These are phyloP conservation scores for Bombus picipes DNA, from an alignment of 1,140 invertebrate genomes.

Conservation along the genomic window DNA sequence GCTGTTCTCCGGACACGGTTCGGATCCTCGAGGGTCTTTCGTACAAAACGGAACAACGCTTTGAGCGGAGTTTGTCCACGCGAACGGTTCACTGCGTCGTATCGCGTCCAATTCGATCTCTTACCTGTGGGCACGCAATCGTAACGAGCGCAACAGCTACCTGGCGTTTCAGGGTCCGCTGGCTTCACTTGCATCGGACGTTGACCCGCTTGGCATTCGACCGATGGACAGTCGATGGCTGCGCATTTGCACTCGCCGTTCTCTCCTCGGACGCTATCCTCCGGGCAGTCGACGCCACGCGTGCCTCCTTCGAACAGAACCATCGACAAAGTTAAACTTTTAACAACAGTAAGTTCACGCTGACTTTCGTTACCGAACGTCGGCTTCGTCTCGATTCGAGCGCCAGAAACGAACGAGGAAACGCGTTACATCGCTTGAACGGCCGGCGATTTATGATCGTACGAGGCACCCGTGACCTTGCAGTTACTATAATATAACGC, in stretches of 20 bases:
- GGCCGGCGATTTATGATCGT: too few species aligned
- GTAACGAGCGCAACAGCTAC: conserved; percentile 62
- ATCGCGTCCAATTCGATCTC: not conserved
- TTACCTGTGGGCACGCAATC: conserved; percentile 63
- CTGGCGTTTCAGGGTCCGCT: conserved; percentile 49
- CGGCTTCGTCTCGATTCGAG: not conserved
- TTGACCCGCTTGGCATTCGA: conserved; percentile 48
- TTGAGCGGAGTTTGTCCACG: not conserved
- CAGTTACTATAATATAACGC: too few species aligned
- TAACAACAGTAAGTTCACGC: rapidly evolving
- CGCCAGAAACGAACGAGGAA: not conserved
- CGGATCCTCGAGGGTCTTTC: conserved; percentile 11
- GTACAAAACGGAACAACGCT: not conserved
- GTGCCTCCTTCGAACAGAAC: conserved; percentile 48
- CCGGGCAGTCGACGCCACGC: conserved; percentile 41
- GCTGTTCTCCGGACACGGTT: conserved; percentile 75
- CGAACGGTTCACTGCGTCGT: too few species aligned
- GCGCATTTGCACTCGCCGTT: conserved; percentile 58
- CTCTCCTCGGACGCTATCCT: conserved; percentile 59
- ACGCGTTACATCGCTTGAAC: too few species aligned
- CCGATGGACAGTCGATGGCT: conserved; percentile 38
- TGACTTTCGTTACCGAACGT: not conserved
- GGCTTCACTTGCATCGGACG: conserved; percentile 34
- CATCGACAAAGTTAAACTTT: not conserved
- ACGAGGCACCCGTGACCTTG: too few species aligned